A percentile compares a stretch with the other conserved stretches of the same genome.
Evolutionary conservation across 2,113 vertebrate genomes (phyloP).

Genomic region (Corythornis vintsioides): DNA sequence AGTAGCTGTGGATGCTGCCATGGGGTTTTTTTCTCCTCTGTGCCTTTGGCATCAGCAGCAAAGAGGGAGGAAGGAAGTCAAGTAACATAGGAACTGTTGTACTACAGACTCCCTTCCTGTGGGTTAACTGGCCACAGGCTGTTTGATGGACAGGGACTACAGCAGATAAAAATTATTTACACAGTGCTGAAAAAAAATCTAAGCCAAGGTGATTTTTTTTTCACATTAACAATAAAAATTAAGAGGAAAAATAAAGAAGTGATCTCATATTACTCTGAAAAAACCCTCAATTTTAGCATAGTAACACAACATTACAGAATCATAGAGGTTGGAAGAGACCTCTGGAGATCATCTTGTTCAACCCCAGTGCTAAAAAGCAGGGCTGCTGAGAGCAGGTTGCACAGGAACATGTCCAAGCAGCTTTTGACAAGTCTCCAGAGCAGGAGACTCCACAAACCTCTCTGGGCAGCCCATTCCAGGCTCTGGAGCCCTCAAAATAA

Average conservation of each 20-base stretch:
- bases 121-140: not conserved
- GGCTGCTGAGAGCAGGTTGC: not conserved
- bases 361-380: not conserved
- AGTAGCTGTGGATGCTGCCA: not conserved
- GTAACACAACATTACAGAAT: not conserved
- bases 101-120: not conserved
- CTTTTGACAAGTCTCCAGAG: not conserved
- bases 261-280: not conserved
- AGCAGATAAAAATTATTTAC: not conserved
- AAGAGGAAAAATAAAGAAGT: not conserved
- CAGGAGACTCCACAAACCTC: not conserved
- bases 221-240: accelerated
- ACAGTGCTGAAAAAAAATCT: not conserved
- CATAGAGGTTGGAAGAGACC: not conserved
- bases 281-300: not conserved
- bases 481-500: not conserved
- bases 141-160: not conserved
- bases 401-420: not conserved
- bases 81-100: not conserved
- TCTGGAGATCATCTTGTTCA: not conserved
- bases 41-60: not conserved
- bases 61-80: constrained; percentile 34
- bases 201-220: not conserved
- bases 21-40: not conserved
- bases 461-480: not conserved